Conservation (phyloP, 2,888 invertebrate species). For the Apamea crenata region DNA sequence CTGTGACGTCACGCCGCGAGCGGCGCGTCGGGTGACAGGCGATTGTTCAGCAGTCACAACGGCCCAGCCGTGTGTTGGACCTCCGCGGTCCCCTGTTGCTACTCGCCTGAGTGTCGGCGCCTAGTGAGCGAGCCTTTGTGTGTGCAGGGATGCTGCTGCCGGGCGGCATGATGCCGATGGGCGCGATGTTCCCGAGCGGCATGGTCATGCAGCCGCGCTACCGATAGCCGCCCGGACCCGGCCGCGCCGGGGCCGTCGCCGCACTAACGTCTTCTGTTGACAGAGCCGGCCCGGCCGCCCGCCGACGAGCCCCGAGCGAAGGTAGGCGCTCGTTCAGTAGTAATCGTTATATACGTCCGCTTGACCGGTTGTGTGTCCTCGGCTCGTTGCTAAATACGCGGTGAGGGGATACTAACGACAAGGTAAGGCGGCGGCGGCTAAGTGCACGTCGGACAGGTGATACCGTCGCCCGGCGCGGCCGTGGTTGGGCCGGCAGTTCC, state of each 20-base stretch:
- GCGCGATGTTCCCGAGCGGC: conserved; percentile 86
- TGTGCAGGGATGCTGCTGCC: conserved; percentile 89
- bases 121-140: conserved; percentile 63
- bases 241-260: conserved; percentile 92
- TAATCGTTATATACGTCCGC: conserved; percentile 71
- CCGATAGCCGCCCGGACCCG: conserved; percentile 92
- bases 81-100: conserved; percentile 79
- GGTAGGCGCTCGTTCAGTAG: conserved; percentile 77
- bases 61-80: conserved; percentile 83
- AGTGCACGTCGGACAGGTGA: conserved; percentile 72
- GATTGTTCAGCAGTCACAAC: conserved; percentile 85
- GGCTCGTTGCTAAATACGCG: conserved; percentile 74
- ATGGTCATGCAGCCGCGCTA: conserved; percentile 96
- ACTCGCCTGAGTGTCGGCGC: conserved; percentile 52
- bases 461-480: conserved; percentile 71
- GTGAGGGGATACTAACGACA: conserved; percentile 76
- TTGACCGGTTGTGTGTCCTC: conserved; percentile 76
- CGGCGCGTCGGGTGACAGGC: conserved; percentile 78
- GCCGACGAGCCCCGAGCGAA: conserved; percentile 67
- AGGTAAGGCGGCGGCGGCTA: conserved; percentile 71
- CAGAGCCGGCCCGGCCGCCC: conserved; percentile 83
- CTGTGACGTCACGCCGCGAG: conserved; percentile 52
- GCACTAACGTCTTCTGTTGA: conserved; percentile 65
- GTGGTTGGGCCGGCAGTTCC: conserved; percentile 91
- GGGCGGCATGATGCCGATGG: conserved; percentile 76